Base-by-base conservation (phyloP, 2,113 vertebrate species). In the Hemichromis elongatus region DNA sequence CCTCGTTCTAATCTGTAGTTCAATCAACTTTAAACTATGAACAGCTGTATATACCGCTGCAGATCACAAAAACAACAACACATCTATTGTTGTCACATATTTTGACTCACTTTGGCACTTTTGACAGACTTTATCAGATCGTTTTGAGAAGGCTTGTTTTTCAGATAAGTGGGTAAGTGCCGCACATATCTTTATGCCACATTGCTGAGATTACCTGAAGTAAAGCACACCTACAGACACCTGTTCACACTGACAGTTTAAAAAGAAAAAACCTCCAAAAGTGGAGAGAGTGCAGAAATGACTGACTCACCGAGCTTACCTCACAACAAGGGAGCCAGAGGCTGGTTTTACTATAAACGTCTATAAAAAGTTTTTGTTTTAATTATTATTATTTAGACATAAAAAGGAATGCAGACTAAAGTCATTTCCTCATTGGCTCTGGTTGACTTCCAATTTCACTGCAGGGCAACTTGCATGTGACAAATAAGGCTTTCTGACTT, bases 161-260 rank as follows among this genome's bases (percentile, higher is more conserved):
- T 14, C 21, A 66, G 19, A 14, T 21, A 66, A 66, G 4, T 0
- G 19, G 4, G 4, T 66, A 21, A 21, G 19, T 35, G 21, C 63
- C 26, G 0, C 61, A 16, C 0, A 6, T 68, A 68, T 6, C 1
- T 24, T 42, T 24, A 42, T 2, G 2, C 14, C 5, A 0, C 24
- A 42, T 40, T 66, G 4, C 35, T 66, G 63, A 24, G 13, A 9
- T 26, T 42, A 66, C 63, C 16, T 40, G 5, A 42, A 24, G 63
- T 24, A 40, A 24, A 68, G 42, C n/a, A 0, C 16, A n/a, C 24
- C 24, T 68, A 40, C 63, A 45, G 37, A 45, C 63, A 45, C 9
- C 0, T 6, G 21, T 16, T 45, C 37, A 26, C n/a, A 70, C 37
- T 45, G 66, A 70, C 21, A 0, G 37, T 9, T 45, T 70, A 37